Evolutionary conservation across 2,113 vertebrate genomes (phyloP), one percentile per base, ranked within the genome.

Genomic region (Jaculus jaculus): DNA sequence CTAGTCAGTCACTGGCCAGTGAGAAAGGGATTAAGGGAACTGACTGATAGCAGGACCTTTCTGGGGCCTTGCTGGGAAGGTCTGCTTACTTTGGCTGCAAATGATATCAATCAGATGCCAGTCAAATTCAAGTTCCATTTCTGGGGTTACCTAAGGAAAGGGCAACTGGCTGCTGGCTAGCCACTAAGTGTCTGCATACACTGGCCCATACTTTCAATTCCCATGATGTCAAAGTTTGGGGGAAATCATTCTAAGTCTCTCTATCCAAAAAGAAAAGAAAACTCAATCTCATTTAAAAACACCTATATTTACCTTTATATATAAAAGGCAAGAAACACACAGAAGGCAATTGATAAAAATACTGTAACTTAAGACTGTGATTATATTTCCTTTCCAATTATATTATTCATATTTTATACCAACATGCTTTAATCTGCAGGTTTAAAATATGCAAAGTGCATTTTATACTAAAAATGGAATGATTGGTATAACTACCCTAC

Each of bases 401-500:
- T 66, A n/a, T 61, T 80, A 87, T 84, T 23, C 4, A 6, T 82
- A 47, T 65, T 82, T 91, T 61, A 87, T 47, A 81, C 60, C 30
- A 94, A 92, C 32, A 61, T 20, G 47, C 83, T 94, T 91, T 89
- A 97, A 97, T 71, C 61, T 77, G 34, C 23, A 74, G 30, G 87
- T 97, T 91, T 94, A 30, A 96, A 96, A 87, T 92, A 71, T 9
- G 58, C 34, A 72, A 68, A 92, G 84, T 75, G 0, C n/a, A 88
- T 92, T 92, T 79, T 77, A 9, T 51, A 26, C 28, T 69, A 39
- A 68, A 63, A 96, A 84, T n/a, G 37, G 60, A 83, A 88, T 65
- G 71, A 90, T 65, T 91, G 87, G 66, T 63, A 21, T 60, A 84
- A 71, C 4, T 80, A 63, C 18, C 47, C 7, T 75, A 47, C 47